Evolutionary conservation across 2,888 invertebrate genomes (phyloP).

Genomic region (Copidosoma aretas): DNA sequence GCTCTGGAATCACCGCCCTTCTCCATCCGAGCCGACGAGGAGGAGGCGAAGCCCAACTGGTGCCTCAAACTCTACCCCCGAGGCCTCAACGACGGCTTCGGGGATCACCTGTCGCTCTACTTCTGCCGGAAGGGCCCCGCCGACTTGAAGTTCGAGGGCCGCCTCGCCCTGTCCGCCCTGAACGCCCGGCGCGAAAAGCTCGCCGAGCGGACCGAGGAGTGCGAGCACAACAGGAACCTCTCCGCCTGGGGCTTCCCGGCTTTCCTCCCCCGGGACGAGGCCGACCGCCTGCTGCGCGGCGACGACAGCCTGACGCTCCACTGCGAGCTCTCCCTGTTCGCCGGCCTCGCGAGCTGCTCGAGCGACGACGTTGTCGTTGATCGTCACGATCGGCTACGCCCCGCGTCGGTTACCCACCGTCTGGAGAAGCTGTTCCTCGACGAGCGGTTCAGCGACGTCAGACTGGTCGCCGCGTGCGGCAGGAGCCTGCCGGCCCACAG

Average conservation of each 20-base stretch:
- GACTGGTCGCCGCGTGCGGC: slow-evolving; percentile 4
- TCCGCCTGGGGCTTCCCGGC: slow-evolving; percentile 10
- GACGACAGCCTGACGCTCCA: not conserved
- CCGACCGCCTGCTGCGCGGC: not conserved
- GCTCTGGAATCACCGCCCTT: slow-evolving; percentile 17
- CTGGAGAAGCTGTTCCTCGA: slow-evolving; percentile 11
- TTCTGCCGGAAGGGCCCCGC: slow-evolving; percentile 5
- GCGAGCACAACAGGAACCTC: not conserved
- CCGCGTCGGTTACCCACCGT: no score
- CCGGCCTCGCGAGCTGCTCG: not conserved
- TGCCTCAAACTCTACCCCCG: slow-evolving; percentile 4
- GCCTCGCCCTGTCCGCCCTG: not conserved
- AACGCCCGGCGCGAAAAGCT: not conserved
- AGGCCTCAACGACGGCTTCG: slow-evolving; percentile 6
- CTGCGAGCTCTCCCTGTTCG: slow-evolving; percentile 11
- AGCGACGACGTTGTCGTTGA: no score
- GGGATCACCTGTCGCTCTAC: slow-evolving; percentile 15
- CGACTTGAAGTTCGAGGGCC: not conserved
- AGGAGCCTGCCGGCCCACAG: slow-evolving; percentile 76
- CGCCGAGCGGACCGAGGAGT: not conserved
- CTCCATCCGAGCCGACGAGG: not conserved
- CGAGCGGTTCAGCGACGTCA: slow-evolving; percentile 19
- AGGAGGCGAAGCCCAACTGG: slow-evolving; percentile 15
- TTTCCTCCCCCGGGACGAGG: slow-evolving; percentile 1
- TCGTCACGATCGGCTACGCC: not conserved